Base-by-base conservation (phyloP, 2,888 invertebrate species). In the Subacronicta megacephala region DNA sequence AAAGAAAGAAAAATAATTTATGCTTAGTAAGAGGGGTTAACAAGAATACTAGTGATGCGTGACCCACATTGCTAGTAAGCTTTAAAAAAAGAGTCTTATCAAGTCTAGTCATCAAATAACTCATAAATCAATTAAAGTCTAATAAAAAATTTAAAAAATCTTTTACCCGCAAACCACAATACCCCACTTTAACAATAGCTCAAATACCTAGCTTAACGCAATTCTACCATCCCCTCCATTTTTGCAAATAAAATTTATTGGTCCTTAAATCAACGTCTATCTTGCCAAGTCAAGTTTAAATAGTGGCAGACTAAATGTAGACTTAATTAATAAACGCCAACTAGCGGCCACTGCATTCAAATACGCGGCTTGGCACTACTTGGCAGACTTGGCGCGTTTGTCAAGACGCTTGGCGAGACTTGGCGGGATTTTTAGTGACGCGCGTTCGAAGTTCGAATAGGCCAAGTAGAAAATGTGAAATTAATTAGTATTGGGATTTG, bases 261-360 rank as follows among this genome's bases (percentile, higher is more conserved):
- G 51, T 42, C 55, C 44, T 51, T 76, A 67, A 76, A 76, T 75
- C 75, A 65, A 65, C 45, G 77, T 71, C 77, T 50, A 57, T 63
- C 42, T 72, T 58, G 58, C 42, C 67, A 59, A 64, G 65, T 52
- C 51, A 51, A 64, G 62, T 75, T 76, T 76, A 62, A 75, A 73
- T 76, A 73, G 74, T 63, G 57, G 58, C 62, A 42, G 60, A 59
- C 47, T 68, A 50, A 71, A 52, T 64, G 66, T 71, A 46, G 68
- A 66, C 70, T 67, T 70, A 76, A 75, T 75, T 75, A 75, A 76
- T 75, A 76, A 62, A 64, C 59, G 75, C 70, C 74, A 73, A 73
- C 52, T 75, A 61, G 77, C 31, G 54, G 51, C 13, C 7, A 64
- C 50, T 65, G 66, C 54, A 67, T 59, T 52, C 44, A 60, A 70